Evolutionary conservation across 1,140 invertebrate species (phyloP), one percentile per base, ranked within the genome.

Genomic region (Hirudo medicinalis): DNA sequence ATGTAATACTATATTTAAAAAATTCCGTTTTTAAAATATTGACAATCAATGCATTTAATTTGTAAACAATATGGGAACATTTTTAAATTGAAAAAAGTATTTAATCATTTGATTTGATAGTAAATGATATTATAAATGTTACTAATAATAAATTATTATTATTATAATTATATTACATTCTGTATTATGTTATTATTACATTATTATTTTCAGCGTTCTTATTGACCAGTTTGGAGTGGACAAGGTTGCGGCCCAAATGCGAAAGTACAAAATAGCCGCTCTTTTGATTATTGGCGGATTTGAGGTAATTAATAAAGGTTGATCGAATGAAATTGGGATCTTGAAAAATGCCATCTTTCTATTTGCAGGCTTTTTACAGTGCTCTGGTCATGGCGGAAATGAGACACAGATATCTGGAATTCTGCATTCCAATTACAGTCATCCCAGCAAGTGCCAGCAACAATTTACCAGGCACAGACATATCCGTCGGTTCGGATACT

Each of bases 371-470:
- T 0, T 99, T 90, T 79, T 90, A 95, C 86, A 90, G 91, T 25
- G 88, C 88, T 15, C 76, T 93, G 19, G 87, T 91, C 81, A 85
- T 99, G 76, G 83, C 85, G 69, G 86, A 93, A 76, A 86, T 86
- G 32, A 85, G 94, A 60, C 80, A 87, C 0, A 86, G 91, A 72
- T 91, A 87, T 81, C 86, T 88, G 11, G 90, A 92, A 79, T 92
- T 99, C 77, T 88, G 89, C 78, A 94, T 99, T 76, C 97, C 97
- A 0, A 89, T 99, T 74, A 89, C 91, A 57, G 90, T 97, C 74
- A 90, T 99, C 66, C 97, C 97, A 0, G 90, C 93, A 20, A 99
- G 96, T 19, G 99, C 99, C 80, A 97, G 93, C 79, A 86, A 86
- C 76, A 87, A 87, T 78, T 82, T 87, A 29, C 87, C 87, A n/a